A percentile compares a stretch with the other conserved stretches of the same genome.
These are phyloP conservation scores for Grantiella picta DNA, from an alignment of 2,113 vertebrate species.

Conservation along the genomic window DNA sequence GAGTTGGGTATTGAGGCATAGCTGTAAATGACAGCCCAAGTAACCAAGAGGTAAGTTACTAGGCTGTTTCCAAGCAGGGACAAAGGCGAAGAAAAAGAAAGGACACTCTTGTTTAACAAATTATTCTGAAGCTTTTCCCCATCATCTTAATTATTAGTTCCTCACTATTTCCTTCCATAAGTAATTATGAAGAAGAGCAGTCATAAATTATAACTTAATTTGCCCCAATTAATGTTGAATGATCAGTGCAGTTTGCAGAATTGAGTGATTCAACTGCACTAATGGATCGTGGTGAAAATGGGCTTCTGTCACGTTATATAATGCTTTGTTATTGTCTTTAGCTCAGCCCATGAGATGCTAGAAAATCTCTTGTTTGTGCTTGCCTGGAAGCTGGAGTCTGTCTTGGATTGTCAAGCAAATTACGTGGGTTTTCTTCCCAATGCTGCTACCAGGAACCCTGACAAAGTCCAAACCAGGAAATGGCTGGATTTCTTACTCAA, in stretches of 20 bases:
- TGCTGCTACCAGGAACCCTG: conserved; percentile 27
- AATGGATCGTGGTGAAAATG: conserved; percentile 20
- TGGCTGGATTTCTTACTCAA: conserved; percentile 11
- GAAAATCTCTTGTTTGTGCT: not conserved
- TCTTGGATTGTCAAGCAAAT: not conserved
- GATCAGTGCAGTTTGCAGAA: conserved; percentile 21
- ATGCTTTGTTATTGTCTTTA: conserved; percentile 35
- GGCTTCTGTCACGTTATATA: not conserved
- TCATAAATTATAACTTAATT: conserved; percentile 41
- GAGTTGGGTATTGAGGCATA: not conserved
- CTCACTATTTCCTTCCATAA: conserved; percentile 2
- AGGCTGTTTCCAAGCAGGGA: not conserved
- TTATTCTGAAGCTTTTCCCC: not conserved
- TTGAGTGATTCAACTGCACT: conserved; percentile 29
- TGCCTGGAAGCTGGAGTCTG: not conserved
- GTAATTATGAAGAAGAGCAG: conserved; percentile 21
- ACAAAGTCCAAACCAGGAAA: conserved; percentile 40
- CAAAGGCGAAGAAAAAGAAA: not conserved
- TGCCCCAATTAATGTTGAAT: conserved; percentile 36
- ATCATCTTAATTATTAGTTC: conserved; percentile 20
- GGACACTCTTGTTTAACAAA: not conserved
- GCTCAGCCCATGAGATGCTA: not conserved
- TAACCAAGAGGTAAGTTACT: not conserved
- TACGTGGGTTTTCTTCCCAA: not conserved
- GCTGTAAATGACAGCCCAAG: not conserved